Conservation (phyloP, 2,888 invertebrate species). For the Rhynchonema sp. region DNA sequence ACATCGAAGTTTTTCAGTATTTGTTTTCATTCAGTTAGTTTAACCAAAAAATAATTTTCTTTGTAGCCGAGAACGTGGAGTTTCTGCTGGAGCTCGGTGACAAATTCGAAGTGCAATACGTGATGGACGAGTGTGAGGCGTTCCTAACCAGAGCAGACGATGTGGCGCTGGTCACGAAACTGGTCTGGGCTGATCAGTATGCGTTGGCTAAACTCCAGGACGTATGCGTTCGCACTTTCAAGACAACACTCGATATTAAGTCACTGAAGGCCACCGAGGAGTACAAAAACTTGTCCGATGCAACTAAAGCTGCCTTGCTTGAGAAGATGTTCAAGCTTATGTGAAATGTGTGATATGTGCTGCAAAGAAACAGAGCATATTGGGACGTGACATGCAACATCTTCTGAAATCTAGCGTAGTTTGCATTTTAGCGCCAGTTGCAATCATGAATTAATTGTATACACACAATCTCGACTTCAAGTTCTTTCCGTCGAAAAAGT, state of each 20-base stretch:
- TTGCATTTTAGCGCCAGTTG: no score
- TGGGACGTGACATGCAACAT: no score
- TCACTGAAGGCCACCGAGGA: conserved; percentile 16
- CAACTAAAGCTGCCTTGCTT: conserved; percentile 21
- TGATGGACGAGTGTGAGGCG: conserved; percentile 30
- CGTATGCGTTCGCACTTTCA: conserved; percentile 18
- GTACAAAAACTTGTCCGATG: conserved; percentile 19
- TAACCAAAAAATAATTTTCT: not conserved
- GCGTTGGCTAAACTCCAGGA: conserved; percentile 19
- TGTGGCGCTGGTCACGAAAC: conserved; percentile 20
- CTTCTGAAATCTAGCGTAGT: no score
- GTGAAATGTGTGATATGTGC: not conserved
- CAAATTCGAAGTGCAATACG: conserved; percentile 30
- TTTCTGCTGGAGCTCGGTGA: conserved; percentile 30
- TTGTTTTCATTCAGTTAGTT: not conserved
- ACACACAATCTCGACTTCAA: no score
- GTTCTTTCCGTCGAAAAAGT: no score
- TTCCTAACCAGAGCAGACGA: conserved; percentile 26
- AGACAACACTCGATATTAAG: conserved; percentile 15
- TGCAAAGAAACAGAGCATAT: no score
- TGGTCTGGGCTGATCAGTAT: conserved; percentile 24
- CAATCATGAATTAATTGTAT: no score
- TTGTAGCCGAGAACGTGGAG: conserved; percentile 29
- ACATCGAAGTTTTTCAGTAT: no score
- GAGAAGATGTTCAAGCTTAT: conserved; percentile 19